Evolutionary conservation across 2,113 vertebrate genomes (phyloP).

Genomic region (Ictalurus furcatus): DNA sequence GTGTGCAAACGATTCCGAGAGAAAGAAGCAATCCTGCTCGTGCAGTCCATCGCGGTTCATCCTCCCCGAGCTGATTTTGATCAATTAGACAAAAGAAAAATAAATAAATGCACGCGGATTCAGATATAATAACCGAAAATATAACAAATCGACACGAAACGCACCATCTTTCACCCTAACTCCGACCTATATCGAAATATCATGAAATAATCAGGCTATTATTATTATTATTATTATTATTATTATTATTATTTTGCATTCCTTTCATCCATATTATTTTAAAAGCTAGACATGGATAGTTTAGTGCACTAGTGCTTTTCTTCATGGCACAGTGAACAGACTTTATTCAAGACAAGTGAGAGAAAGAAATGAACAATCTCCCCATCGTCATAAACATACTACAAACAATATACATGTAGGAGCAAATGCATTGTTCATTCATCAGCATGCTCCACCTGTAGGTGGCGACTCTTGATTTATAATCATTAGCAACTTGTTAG

Average conservation of each 20-base stretch:
- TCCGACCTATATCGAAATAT: neutral
- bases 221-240: neutral
- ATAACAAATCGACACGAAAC: neutral
- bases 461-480: conserved; percentile 51
- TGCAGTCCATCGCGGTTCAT: too few species aligned
- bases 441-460: conserved; percentile 21
- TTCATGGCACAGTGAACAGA: neutral
- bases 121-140: neutral
- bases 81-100: neutral
- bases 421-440: neutral
- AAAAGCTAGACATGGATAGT: neutral
- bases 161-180: neutral
- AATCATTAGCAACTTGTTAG: conserved; percentile 35
- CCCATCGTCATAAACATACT: neutral
- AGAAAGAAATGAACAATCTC: neutral
- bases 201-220: neutral
- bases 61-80: neutral
- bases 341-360: neutral
- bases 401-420: neutral
- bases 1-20: neutral
- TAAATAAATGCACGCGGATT: neutral
- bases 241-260: neutral
- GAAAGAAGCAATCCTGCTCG: neutral
- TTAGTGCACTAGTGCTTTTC: neutral
- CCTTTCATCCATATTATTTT: neutral